Evolutionary conservation across 2,113 vertebrate genomes (phyloP).

Genomic region (Hemibagrus wyckioides): DNA sequence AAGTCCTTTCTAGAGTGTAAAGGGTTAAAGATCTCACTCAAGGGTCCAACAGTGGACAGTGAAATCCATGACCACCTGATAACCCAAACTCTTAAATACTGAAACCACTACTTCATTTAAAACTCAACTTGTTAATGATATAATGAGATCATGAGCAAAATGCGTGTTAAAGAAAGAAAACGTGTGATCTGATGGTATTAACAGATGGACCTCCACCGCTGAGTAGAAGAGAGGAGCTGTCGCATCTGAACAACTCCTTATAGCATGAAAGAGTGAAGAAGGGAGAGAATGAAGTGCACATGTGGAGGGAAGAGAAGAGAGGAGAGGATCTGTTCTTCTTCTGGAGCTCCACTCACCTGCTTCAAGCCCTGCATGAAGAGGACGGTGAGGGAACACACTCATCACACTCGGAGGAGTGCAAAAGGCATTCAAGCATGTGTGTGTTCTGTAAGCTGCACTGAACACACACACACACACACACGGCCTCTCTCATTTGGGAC

Average conservation of each 20-base stretch:
- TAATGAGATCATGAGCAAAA: not conserved
- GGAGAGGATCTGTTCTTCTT: not conserved
- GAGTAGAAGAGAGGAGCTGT: conserved; percentile 40
- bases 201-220: conserved; percentile 64
- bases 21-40: not conserved
- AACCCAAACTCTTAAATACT: not conserved
- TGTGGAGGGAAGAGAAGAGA: not conserved
- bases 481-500: not conserved
- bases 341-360: not conserved
- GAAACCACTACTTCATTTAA: not conserved
- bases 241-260: conserved; percentile 56
- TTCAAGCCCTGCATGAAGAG: not conserved
- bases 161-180: not conserved
- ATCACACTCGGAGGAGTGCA: not conserved
- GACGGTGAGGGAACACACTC: not conserved
- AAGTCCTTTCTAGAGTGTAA: not conserved
- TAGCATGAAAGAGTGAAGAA: not conserved
- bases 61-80: not conserved
- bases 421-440: not conserved
- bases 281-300: not conserved
- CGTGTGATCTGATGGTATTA: conserved; percentile 10
- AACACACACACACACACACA: not conserved
- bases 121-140: not conserved
- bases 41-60: not conserved
- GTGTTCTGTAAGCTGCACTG: not conserved